phyloP scores from a whole-genome alignment of 2,113 vertebrate genomes.

The Dermatemys mawii region DNA sequence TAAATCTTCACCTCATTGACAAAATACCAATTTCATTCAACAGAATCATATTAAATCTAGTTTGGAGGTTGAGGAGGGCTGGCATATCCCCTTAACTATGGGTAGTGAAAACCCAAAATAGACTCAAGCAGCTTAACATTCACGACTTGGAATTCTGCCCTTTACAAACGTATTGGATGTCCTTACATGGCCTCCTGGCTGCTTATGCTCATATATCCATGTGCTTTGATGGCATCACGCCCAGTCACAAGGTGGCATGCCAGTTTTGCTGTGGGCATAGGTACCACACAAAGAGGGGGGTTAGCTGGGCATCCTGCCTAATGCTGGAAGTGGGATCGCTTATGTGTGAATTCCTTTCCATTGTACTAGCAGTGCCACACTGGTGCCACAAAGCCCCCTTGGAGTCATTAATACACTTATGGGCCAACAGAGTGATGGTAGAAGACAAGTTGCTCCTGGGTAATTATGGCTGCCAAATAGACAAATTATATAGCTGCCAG shows the following conservation, averaged over 20 bases:
- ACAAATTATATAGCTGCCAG: neutral
- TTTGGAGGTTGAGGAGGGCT: neutral
- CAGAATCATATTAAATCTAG: neutral
- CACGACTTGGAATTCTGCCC: neutral
- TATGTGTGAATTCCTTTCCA: neutral
- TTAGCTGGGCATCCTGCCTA: neutral
- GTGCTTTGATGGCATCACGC: fast-evolving
- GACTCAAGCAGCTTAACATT: neutral
- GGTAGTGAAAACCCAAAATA: neutral
- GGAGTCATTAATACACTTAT: fast-evolving
- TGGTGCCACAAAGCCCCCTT: neutral
- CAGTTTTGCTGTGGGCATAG: fast-evolving
- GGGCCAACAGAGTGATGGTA: fast-evolving
- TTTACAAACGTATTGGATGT: neutral
- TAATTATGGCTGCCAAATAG: neutral
- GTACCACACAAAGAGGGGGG: neutral
- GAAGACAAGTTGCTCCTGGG: neutral
- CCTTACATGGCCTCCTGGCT: neutral
- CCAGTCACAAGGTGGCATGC: neutral
- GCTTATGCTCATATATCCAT: fast-evolving
- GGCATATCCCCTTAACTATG: neutral
- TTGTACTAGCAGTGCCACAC: fast-evolving
- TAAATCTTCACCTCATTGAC: neutral
- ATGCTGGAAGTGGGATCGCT: neutral
- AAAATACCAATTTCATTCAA: neutral